Base-by-base conservation (phyloP, 2,888 invertebrate species). In the Tanaodytes sp. region DNA sequence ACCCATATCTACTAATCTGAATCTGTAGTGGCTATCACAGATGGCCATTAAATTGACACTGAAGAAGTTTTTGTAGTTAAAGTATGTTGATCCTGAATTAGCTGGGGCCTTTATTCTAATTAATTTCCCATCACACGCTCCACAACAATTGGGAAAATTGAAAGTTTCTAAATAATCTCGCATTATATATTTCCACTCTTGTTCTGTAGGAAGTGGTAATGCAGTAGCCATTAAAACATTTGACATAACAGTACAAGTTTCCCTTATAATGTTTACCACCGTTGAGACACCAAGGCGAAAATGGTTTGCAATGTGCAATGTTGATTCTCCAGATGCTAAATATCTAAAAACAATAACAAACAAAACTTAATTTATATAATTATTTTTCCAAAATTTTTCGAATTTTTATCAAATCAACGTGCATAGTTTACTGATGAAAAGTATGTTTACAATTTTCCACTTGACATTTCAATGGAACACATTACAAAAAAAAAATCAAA, bases 281-380 rank as follows among this genome's bases (percentile, higher is more conserved):
- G 37, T 37, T 14, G 37, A 37, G 15, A 14, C 15, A 5, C 37
- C 37, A 6, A 37, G 8, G 12, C 12, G 8, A 37, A 48, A 54
- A 70, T 9, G 31, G 43, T 14, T n/a, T 45, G n/a, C 48, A 39
- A 14, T 55, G 3, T 8, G 2, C n/a, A 27, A 4, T 6, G 16
- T 33, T 16, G 8, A 18, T 1, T 16, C 12, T 33, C 42, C 49
- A 33, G 45, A 37, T 3, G 39, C 59, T 6, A 59, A 33, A 42
- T 30, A 49, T 16, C 59, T 59, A 36, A 5, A 59, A 48, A n/a
- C n/a, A n/a, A n/a, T n/a, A n/a, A n/a, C 33, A 33, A 33, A 33
- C 12, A 23, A 39, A n/a, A n/a, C n/a, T n/a, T n/a, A n/a, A n/a
- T n/a, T n/a, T n/a, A n/a, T n/a, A n/a, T n/a, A n/a, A n/a, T n/a